Evolutionary conservation across 2,113 vertebrate genomes (phyloP).

Genomic region (Stomatorhinus ivindoensis): DNA sequence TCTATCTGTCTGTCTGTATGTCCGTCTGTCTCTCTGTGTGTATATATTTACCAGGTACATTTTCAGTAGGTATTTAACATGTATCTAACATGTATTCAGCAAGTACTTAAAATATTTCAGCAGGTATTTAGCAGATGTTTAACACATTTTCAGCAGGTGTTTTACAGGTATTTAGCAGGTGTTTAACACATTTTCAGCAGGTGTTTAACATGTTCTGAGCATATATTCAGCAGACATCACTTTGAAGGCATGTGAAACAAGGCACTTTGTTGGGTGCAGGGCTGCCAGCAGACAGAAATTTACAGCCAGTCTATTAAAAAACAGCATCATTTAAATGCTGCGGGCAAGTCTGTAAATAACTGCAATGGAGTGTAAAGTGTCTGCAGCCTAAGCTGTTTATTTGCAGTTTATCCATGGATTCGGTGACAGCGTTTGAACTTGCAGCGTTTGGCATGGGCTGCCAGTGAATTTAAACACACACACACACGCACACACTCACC

Average conservation of each 20-base stretch:
- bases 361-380: not conserved
- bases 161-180: not conserved
- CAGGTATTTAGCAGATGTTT: not conserved
- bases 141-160: not conserved
- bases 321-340: conserved; percentile 12
- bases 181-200: not conserved
- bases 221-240: not conserved
- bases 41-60: not conserved
- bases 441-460: not conserved
- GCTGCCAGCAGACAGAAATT: not conserved
- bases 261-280: not conserved
- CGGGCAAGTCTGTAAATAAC: conserved; percentile 12
- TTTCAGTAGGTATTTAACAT: not conserved
- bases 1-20: not conserved
- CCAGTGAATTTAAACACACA: not conserved
- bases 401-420: conserved; percentile 10
- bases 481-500: conserved; percentile 60
- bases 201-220: not conserved
- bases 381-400: not conserved
- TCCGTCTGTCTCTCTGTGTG: not conserved
- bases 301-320: conserved; percentile 3
- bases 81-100: not conserved
- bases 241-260: not conserved
- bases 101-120: not conserved
- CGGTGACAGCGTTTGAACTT: not conserved